Base-by-base conservation (phyloP, 2,113 vertebrate species). In the Osmerus mordax region DNA sequence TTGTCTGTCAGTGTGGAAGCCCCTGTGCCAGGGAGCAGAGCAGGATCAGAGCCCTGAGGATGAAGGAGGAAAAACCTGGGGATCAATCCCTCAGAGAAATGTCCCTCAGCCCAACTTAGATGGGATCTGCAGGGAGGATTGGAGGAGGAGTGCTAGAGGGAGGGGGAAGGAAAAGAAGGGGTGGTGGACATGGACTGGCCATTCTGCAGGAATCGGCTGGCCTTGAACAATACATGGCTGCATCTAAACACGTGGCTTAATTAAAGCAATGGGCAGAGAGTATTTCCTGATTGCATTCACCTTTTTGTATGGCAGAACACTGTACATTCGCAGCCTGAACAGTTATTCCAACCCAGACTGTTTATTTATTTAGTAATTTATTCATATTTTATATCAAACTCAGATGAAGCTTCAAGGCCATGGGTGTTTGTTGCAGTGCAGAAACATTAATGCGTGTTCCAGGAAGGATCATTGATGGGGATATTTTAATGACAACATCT, bases 1-100 rank as follows among this genome's bases (percentile, higher is more conserved):
- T 3, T 51, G 54, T 14, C 56, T 29, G 19, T 66, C 65, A 21
- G 51, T 12, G 23, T 72, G 84, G 75, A 75, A 73, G 75, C 72
- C 58, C 18, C 63, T 61, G 59, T 0, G 7, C 21, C 9, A 25
- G 64, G 32, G n/a, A 12, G 36, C 15, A 36, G 28, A n/a, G 23
- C 0, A 21, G 21, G 65, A 32, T 25, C 51, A 70, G 56, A 58
- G 23, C 25, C 60, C 60, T 21, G 68, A 69, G 72, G 36, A 53
- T 14, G 52, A 15, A 32, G 53, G 65, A 52, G 4, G 47, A 23
- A 29, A 29, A 51, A 47, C 18, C 64, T 29, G n/a, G 36, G 41
- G 64, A 65, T 51, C 41, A 51, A 51, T 0, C 41, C 32, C 62
- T 41, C 18, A 3, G 32, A 47, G 36, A 12, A 14, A n/a, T 51